Evolutionary conservation across 2,797 vertebrate genomes (phyloP).

Genomic region (Myotis daubentonii): DNA sequence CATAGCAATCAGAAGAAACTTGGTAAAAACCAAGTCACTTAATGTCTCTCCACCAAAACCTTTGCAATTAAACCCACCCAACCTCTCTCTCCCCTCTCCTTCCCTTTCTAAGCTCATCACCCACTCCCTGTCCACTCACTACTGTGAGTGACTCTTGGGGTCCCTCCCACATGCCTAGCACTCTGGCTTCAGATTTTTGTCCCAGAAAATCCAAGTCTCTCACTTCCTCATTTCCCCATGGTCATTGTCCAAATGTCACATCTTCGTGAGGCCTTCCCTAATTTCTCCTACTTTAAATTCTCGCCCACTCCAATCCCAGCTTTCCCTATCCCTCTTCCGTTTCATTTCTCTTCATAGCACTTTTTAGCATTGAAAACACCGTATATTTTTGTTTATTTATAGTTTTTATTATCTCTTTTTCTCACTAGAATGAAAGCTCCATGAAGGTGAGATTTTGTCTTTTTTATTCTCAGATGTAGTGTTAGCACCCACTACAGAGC

Average conservation of each 20-base stretch:
- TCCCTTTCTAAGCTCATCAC: background rate
- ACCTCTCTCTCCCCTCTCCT: background rate
- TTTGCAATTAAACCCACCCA: background rate
- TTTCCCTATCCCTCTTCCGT: background rate
- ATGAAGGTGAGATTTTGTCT: background rate
- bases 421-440: constrained; percentile 8
- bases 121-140: background rate
- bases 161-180: background rate
- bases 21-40: background rate
- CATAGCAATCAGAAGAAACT: background rate
- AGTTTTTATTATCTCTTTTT: background rate
- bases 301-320: background rate
- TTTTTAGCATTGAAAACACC: background rate
- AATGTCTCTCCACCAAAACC: background rate
- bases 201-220: background rate
- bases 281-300: background rate
- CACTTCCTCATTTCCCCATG: background rate
- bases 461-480: background rate
- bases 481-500: background rate
- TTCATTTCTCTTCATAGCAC: background rate
- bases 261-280: background rate
- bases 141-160: background rate
- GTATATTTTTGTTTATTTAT: background rate
- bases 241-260: background rate
- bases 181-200: background rate